phyloP scores from a whole-genome alignment of 2,113 vertebrate genomes.

The Sylvilagus bachmani region DNA sequence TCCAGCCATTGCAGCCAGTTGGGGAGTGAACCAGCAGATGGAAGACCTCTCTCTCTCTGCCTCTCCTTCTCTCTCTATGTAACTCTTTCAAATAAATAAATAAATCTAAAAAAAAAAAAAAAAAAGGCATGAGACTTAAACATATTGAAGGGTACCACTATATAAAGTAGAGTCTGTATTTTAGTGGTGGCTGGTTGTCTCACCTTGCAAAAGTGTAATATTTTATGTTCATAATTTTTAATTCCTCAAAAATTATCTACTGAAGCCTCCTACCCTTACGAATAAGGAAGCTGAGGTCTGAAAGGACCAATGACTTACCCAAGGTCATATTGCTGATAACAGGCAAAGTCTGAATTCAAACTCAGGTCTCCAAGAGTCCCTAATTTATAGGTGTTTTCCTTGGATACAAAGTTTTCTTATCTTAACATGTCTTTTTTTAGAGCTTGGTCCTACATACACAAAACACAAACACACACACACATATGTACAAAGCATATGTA shows the following conservation, averaged over 20 bases:
- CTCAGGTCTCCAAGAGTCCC: background rate
- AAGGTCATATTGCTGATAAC: background rate
- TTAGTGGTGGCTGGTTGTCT: slow-evolving; percentile 1
- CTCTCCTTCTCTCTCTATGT: too few relatives aligned
- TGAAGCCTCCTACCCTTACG: slow-evolving; percentile 16
- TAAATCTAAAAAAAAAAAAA: too few relatives aligned
- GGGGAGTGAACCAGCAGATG: too few relatives aligned
- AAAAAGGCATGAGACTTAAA: background rate
- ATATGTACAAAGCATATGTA: background rate
- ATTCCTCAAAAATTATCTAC: slow-evolving; percentile 51
- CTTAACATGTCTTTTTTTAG: background rate
- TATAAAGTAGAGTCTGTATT: slow-evolving; percentile 31
- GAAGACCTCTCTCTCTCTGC: too few relatives aligned
- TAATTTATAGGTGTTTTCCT: slow-evolving; percentile 4
- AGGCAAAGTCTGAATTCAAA: background rate
- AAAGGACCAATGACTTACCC: slow-evolving; percentile 1
- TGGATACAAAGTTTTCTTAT: background rate
- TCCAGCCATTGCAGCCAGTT: too few relatives aligned
- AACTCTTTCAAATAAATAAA: too few relatives aligned
- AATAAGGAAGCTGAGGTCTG: slow-evolving; percentile 29
- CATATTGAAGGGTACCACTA: background rate
- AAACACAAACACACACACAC: background rate
- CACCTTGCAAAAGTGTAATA: background rate
- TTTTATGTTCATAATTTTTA: slow-evolving; percentile 40
- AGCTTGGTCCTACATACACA: background rate